These are phyloP conservation scores for Stegodyphus mimosarum DNA, from an alignment of 1,140 invertebrate species.

Conservation along the genomic window DNA sequence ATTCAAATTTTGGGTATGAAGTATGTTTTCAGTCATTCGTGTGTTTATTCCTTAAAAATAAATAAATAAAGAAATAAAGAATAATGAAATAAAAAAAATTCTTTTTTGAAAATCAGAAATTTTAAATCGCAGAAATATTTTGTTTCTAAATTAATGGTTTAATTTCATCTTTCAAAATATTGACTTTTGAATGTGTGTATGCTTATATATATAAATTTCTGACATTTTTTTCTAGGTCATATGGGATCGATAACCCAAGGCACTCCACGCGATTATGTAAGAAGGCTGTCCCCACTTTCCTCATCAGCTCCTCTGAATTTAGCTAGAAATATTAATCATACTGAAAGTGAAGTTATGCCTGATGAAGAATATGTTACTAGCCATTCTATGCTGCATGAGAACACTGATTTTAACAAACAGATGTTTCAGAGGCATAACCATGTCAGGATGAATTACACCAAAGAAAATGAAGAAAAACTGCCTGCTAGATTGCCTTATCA, in stretches of 20 bases:
- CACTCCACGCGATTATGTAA: conserved; percentile 49
- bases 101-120: no score
- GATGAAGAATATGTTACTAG: conserved; percentile 38
- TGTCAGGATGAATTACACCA: conserved; percentile 7
- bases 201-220: background rate
- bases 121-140: no score
- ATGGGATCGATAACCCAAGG: conserved; percentile 58
- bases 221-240: conserved; percentile 15
- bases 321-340: conserved; percentile 21
- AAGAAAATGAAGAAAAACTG: conserved; percentile 10
- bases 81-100: no score
- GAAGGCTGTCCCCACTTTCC: conserved; percentile 13
- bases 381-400: background rate
- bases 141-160: no score
- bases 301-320: conserved; percentile 55
- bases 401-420: conserved; percentile 13
- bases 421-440: conserved; percentile 10
- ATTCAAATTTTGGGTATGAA: no score
- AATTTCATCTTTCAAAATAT: no score
- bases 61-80: no score
- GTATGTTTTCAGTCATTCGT: no score
- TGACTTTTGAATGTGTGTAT: no score
- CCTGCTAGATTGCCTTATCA: conserved; percentile 32
- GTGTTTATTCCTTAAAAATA: no score
- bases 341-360: conserved; percentile 2